Base-by-base conservation (phyloP, 2,888 invertebrate genomes). In the Agonopterix alstromeriana region DNA sequence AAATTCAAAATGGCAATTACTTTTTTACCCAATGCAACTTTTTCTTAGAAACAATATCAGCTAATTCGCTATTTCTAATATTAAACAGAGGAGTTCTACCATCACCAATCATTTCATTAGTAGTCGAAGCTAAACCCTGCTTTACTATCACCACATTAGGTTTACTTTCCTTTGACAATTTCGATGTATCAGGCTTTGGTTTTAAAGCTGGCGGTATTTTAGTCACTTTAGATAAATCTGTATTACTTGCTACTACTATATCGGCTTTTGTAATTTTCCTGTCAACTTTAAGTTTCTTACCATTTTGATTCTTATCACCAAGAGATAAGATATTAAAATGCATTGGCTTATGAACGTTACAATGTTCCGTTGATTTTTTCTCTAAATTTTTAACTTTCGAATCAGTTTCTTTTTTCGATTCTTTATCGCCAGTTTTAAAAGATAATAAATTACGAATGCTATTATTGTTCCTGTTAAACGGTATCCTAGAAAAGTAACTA, bases 91-190 rank as follows among this genome's bases (percentile, higher is more conserved):
- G 73, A 65, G 81, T 88, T 38, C 70, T 54, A 45, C 64, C 60
- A 53, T 48, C 55, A 52, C 69, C 57, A 10, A 80, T 65, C 66
- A 75, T 74, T 52, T 88, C 83, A 68, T 93, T 94, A 41, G 93
- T 93, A 2, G 93, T 93, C 1, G 90, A 93, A 3, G 92, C 85
- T 49, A 94, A 78, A 53, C 90, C 91, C 47, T 90, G 82, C 49
- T 90, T 91, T 53, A 90, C 86, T 57, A 93, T 93, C 48, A 90
- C 90, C 9, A 91, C 61, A 56, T 69, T 70, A 63, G 75, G 66
- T 63, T 74, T 73, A 57, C 43, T 63, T 52, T 65, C 54, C 48
- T 54, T 61, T 47, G 51, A 45, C 41, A 46, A 17, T 7, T 42
- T 47, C 4, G 47, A 8, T 8, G 8, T 11, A 42, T 11, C 12